phyloP scores from a whole-genome alignment of 2,113 vertebrate species.

The Collichthys lucidus region DNA sequence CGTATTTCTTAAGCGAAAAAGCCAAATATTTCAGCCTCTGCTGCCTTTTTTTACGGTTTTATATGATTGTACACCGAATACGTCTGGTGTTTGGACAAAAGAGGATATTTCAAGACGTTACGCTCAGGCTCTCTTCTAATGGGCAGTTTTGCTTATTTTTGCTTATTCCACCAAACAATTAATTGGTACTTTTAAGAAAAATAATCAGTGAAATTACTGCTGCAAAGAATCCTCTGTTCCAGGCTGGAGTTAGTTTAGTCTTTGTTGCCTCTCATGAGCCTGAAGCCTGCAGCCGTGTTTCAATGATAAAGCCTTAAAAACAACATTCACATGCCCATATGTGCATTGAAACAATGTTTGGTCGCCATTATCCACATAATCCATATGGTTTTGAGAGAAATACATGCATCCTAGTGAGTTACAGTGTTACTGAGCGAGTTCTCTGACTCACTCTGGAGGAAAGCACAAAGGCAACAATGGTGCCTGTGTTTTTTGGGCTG shows the following conservation, averaged over 20 bases:
- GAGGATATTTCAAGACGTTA: too few relatives aligned
- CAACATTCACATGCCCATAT: not conserved
- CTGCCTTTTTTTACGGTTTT: not conserved
- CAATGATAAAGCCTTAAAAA: not conserved
- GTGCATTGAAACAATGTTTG: not conserved
- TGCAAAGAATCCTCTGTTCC: not conserved
- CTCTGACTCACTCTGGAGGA: constrained; percentile 1
- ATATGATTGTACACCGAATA: not conserved
- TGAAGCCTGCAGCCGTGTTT: not conserved
- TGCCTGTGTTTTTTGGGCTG: constrained; percentile 50
- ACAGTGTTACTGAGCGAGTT: not conserved
- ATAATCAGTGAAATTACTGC: too few relatives aligned
- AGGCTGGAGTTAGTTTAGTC: not conserved
- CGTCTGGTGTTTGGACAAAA: not conserved
- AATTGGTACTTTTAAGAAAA: not conserved
- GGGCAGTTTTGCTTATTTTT: not conserved
- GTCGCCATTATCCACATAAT: not conserved
- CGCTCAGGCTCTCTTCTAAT: too few relatives aligned
- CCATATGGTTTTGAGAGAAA: not conserved
- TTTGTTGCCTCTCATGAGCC: not conserved
- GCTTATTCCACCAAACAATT: not conserved
- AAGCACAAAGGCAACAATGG: constrained; percentile 46
- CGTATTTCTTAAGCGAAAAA: not conserved
- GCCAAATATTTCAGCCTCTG: not conserved
- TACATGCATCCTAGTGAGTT: not conserved